phyloP scores from a whole-genome alignment of 30 jellyfish, hydroid and myxozoan species.

The Aurelia coerulea region DNA sequence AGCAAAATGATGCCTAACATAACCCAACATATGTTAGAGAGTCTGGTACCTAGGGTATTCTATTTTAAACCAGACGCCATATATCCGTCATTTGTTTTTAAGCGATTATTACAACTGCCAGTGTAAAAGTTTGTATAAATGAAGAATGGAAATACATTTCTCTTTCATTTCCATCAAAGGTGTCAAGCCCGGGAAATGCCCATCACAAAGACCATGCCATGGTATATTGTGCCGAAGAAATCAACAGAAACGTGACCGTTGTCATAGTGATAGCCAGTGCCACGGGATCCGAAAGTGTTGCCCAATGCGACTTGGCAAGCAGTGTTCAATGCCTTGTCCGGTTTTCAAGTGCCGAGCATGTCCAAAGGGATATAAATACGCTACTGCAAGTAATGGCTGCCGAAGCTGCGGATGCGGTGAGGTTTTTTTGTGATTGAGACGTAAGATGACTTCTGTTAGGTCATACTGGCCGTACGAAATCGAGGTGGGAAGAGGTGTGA shows the following conservation, averaged over 20 bases:
- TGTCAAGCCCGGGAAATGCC: slow-evolving; percentile 36
- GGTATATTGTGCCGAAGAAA: neutral
- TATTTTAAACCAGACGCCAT: no score
- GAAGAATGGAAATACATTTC: no score
- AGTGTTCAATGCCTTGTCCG: slow-evolving; percentile 20
- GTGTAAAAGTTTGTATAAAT: no score
- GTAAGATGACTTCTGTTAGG: neutral
- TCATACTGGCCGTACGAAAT: neutral
- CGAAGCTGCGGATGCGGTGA: slow-evolving; percentile 22
- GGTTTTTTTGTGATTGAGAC: neutral
- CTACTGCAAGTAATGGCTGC: slow-evolving; percentile 1
- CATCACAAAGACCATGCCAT: neutral
- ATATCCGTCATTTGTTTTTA: no score
- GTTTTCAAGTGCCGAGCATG: slow-evolving; percentile 29
- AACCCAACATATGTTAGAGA: no score
- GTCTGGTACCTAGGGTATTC: no score
- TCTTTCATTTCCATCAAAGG: neutral
- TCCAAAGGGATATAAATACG: slow-evolving; percentile 17
- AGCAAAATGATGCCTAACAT: no score
- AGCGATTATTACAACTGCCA: no score
- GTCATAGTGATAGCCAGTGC: slow-evolving; percentile 18
- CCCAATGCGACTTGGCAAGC: slow-evolving; percentile 9
- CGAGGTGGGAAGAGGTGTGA: neutral
- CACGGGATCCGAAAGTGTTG: slow-evolving; percentile 14
- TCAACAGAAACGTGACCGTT: slow-evolving; percentile 4